Evolutionary conservation across 2,797 vertebrate genomes (phyloP).

Genomic region (Hyperoplus immaculatus): DNA sequence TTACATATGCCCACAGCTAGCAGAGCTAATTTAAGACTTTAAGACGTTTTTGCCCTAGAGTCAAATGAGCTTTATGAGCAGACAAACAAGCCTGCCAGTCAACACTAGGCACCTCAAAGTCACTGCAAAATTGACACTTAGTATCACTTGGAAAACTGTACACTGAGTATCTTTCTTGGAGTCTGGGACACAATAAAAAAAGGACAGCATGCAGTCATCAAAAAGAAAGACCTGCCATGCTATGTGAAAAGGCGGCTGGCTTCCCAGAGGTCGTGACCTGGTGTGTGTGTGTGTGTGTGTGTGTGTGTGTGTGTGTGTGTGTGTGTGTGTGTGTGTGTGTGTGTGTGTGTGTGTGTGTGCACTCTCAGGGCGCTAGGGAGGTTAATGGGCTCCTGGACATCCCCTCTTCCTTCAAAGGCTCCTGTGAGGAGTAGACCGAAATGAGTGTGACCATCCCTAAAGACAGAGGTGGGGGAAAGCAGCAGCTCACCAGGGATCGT

Average conservation of each 20-base stretch:
- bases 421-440: slow-evolving; percentile 57
- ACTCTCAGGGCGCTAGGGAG: slow-evolving; percentile 52
- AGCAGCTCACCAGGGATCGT: slow-evolving; percentile 70
- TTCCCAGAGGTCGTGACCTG: slow-evolving; percentile 51
- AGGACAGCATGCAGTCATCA: slow-evolving; percentile 3
- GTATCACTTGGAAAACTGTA: slow-evolving; percentile 12
- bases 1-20: slow-evolving; percentile 48
- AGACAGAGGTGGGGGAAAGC: slow-evolving; percentile 68
- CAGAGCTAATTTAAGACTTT: slow-evolving; percentile 62
- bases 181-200: slow-evolving; percentile 10
- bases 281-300: slow-evolving; percentile 51
- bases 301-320: slow-evolving; percentile 55
- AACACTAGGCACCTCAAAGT: slow-evolving; percentile 42
- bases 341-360: slow-evolving; percentile 46
- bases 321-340: slow-evolving; percentile 53
- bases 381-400: slow-evolving; percentile 76
- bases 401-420: slow-evolving; percentile 74
- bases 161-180: neutral
- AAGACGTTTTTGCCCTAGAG: slow-evolving; percentile 45
- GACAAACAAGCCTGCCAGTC: slow-evolving; percentile 45
- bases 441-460: slow-evolving; percentile 76
- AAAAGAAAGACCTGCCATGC: slow-evolving; percentile 12
- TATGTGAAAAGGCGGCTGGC: slow-evolving; percentile 25
- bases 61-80: slow-evolving; percentile 45
- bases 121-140: slow-evolving; percentile 33